Evolutionary conservation across 2,113 vertebrate species (phyloP).

Genomic region (Noturus placidus): DNA sequence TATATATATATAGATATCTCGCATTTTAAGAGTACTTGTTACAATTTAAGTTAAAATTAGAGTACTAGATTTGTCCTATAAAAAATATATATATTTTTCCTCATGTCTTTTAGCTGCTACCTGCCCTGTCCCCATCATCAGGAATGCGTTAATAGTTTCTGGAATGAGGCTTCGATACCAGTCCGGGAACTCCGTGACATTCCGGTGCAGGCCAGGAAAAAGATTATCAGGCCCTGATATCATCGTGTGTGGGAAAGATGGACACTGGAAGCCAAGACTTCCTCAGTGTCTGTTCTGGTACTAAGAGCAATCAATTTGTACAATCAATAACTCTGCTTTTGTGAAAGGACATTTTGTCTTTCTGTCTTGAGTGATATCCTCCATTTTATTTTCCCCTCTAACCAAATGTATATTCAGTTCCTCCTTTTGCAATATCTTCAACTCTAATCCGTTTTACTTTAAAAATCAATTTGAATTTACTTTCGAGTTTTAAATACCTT

Average conservation of each 20-base stretch:
- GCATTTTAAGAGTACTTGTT: background rate
- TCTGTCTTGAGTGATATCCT: background rate
- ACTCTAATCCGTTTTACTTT: background rate
- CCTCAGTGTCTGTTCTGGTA: constrained; percentile 16
- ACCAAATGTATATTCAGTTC: background rate
- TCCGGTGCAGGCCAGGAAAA: constrained; percentile 29
- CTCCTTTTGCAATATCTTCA: background rate
- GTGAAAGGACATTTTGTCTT: background rate
- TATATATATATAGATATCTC: background rate
- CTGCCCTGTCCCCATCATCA: background rate
- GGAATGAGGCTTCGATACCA: background rate
- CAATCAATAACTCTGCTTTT: background rate
- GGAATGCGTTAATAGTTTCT: background rate
- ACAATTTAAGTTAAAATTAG: too few species aligned
- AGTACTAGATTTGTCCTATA: background rate
- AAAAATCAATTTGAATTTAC: background rate
- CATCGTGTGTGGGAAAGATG: constrained; percentile 24
- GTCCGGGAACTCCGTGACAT: background rate
- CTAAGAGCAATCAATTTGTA: background rate
- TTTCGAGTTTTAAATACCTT: background rate
- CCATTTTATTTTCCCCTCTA: background rate
- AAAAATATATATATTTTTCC: background rate
- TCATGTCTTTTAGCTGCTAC: background rate
- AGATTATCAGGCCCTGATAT: background rate
- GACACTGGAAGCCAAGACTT: constrained; percentile 31